Conservation (phyloP, 2,113 vertebrate species). For the Astatotilapia flaviijosephi region DNA sequence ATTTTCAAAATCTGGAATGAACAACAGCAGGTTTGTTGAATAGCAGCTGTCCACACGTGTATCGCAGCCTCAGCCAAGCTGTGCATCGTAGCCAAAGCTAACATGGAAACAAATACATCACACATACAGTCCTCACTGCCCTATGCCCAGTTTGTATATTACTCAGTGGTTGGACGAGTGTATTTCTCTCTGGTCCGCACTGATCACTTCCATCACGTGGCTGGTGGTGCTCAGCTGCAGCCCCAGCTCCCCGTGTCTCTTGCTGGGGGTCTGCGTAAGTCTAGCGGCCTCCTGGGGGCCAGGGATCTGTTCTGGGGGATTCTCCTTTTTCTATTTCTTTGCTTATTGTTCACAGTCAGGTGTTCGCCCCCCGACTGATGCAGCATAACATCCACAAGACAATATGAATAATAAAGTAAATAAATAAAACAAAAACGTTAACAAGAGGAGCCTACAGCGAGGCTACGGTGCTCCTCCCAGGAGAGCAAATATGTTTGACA, state of each 20-base stretch:
- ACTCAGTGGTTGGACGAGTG: not conserved
- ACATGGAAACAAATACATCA: not conserved
- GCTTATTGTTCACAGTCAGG: not conserved
- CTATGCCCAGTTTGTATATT: not conserved
- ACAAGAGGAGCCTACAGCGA: not conserved
- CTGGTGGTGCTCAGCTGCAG: not conserved
- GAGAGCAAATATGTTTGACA: not conserved
- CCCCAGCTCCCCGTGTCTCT: not conserved
- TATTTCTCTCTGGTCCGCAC: not conserved
- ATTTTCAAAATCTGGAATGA: not conserved
- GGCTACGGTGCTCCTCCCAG: fast-evolving
- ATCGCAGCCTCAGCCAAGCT: not conserved
- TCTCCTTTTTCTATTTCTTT: not conserved
- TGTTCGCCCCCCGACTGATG: not conserved
- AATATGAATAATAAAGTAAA: not conserved
- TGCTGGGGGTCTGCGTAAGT: not conserved
- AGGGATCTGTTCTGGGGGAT: not conserved
- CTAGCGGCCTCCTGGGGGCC: not conserved
- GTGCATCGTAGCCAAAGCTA: not conserved
- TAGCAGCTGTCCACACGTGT: not conserved
- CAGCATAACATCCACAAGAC: not conserved
- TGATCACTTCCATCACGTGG: not conserved
- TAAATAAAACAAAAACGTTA: not conserved
- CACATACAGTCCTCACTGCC: not conserved
- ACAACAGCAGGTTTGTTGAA: not conserved